Conservation (phyloP, 2,888 invertebrate genomes). For the Protonemura montana region DNA sequence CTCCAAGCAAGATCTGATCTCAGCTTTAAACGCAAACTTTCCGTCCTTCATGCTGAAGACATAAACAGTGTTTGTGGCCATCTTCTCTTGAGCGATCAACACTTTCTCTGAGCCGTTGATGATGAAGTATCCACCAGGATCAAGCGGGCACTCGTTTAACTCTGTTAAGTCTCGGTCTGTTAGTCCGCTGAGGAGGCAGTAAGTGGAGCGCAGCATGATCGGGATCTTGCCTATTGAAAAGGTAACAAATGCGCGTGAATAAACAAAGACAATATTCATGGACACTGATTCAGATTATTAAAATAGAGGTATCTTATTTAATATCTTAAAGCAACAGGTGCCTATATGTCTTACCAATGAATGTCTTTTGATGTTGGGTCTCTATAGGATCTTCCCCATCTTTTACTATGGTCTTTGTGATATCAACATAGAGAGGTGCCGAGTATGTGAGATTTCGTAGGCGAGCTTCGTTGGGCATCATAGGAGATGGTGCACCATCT, state of each 20-base stretch:
- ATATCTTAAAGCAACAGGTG: background rate
- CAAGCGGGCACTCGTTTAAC: slow-evolving; percentile 98
- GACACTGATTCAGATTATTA: background rate
- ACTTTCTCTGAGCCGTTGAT: slow-evolving; percentile 99
- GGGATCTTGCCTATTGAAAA: slow-evolving; percentile 84
- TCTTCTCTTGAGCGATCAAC: slow-evolving; percentile 98
- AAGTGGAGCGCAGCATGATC: slow-evolving; percentile 98
- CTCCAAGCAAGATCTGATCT: slow-evolving; percentile 94
- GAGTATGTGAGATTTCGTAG: slow-evolving; percentile 97
- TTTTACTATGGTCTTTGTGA: slow-evolving; percentile 93
- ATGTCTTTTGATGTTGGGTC: slow-evolving; percentile 74
- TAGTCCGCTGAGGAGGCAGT: slow-evolving; percentile 91
- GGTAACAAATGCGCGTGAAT: background rate
- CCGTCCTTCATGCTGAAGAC: slow-evolving; percentile 99
- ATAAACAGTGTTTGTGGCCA: slow-evolving; percentile 99
- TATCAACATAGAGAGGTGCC: slow-evolving; percentile 98
- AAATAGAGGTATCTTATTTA: background rate
- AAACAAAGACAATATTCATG: background rate
- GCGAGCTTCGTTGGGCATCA: slow-evolving; percentile 99
- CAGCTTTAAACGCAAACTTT: slow-evolving; percentile 98
- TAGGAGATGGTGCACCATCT: slow-evolving; percentile 97
- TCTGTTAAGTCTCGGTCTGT: slow-evolving; percentile 99
- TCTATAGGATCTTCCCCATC: slow-evolving; percentile 90
- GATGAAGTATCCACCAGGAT: slow-evolving; percentile 99
- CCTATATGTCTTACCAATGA: slow-evolving; percentile 61